A percentile compares a stretch with the other conserved stretches of the same genome.
These are phyloP conservation scores for Coelopa frigida DNA, from an alignment of 1,140 invertebrate species.

Conservation along the genomic window DNA sequence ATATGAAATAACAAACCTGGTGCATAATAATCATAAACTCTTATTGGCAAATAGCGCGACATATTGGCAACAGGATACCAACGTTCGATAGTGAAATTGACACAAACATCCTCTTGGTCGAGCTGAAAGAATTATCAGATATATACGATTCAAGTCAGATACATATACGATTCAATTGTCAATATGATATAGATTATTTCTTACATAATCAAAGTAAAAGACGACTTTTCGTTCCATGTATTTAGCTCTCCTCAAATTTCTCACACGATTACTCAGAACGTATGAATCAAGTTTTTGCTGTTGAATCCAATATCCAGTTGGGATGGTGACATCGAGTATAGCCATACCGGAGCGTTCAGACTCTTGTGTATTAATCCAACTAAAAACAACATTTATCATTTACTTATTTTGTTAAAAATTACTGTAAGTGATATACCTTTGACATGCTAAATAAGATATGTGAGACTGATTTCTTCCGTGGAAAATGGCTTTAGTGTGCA, in stretches of 20 bases:
- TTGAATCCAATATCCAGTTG: conserved; percentile 89
- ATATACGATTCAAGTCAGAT: too few species aligned
- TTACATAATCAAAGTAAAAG: conserved; percentile 94
- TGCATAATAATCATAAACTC: conserved; percentile 94
- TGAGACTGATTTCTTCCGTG: conserved; percentile 90
- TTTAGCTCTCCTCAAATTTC: conserved; percentile 76
- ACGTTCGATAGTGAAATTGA: conserved; percentile 85
- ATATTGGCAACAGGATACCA: conserved; percentile 96
- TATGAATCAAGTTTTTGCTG: conserved; percentile 83
- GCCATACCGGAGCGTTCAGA: conserved; percentile 81
- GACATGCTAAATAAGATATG: conserved; percentile 73
- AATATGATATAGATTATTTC: conserved; percentile 38
- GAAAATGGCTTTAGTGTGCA: conserved; percentile 64
- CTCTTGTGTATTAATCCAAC: conserved; percentile 73
- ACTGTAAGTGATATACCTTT: conserved; percentile 52
- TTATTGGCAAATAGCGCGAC: conserved; percentile 81
- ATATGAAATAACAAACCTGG: conserved; percentile 59
- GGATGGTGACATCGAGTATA: conserved; percentile 84
- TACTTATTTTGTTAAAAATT: conserved; percentile 5
- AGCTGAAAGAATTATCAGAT: conserved; percentile 50
- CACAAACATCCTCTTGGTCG: conserved; percentile 74
- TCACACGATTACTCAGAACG: conserved; percentile 63
- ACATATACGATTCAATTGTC: background rate
- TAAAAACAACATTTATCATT: conserved; percentile 33
- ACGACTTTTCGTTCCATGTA: conserved; percentile 72